Evolutionary conservation across 2,888 invertebrate species (phyloP).

Genomic region (Thecocarcelia acutangulata): DNA sequence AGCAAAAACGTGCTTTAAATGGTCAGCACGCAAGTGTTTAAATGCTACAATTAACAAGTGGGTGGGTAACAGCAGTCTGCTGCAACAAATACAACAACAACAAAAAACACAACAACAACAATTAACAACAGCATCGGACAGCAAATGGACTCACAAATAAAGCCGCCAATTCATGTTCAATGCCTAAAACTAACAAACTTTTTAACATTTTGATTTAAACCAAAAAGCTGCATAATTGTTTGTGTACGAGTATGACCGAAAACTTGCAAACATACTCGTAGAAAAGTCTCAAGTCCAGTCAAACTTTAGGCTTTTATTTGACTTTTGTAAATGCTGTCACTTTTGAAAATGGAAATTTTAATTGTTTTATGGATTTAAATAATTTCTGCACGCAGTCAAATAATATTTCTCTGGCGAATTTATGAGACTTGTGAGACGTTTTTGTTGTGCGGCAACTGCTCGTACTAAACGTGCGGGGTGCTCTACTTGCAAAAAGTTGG

Average conservation of each 20-base stretch:
- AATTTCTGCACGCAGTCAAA: not conserved
- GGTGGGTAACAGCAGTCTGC: constrained; percentile 54
- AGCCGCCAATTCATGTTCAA: constrained; percentile 37
- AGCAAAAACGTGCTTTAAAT: constrained; percentile 66
- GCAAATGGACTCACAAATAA: not conserved
- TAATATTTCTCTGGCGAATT: constrained; percentile 7
- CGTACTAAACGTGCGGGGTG: no score
- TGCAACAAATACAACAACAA: constrained; percentile 16
- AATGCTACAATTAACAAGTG: constrained; percentile 68
- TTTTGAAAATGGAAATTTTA: constrained; percentile 46
- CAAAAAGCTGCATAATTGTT: not conserved
- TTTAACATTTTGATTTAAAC: constrained; percentile 16
- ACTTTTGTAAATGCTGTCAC: constrained; percentile 34
- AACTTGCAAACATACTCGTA: constrained; percentile 1
- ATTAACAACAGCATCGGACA: not conserved
- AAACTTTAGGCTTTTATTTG: not conserved
- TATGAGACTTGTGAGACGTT: not conserved
- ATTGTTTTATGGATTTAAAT: constrained; percentile 53
- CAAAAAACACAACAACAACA: not conserved
- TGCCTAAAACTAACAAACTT: constrained; percentile 6
- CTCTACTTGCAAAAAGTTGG: not conserved
- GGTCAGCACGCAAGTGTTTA: constrained; percentile 67
- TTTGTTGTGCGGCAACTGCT: constrained; percentile 15
- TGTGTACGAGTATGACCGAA: no score
- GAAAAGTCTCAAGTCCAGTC: not conserved